Percentiles rank a stretch among this genome's conserved stretches.
Evolutionary conservation across 92 coral and sea anemone genomes (phyloP).

Genomic region (Scolanthus callimorphus): DNA sequence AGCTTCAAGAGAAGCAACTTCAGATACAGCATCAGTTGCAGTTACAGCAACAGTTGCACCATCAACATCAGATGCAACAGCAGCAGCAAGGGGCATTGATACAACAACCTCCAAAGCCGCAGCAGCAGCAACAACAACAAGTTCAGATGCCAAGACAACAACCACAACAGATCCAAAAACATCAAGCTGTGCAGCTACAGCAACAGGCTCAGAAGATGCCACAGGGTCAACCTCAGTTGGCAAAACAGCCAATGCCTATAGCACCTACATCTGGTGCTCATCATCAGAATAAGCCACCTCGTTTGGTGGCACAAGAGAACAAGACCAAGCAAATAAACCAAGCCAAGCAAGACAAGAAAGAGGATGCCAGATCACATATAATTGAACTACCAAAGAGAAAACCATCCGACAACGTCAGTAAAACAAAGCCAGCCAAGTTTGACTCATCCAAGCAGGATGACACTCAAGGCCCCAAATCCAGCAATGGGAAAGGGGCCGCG

Average conservation of each 20-base stretch:
- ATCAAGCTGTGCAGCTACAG: conserved; percentile 13
- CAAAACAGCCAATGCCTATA: conserved; percentile 22
- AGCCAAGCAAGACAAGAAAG: conserved; percentile 54
- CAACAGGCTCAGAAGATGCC: background rate
- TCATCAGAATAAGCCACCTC: conserved; percentile 35
- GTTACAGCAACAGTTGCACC: background rate
- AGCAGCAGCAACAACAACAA: conserved; percentile 34
- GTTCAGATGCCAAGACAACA: conserved; percentile 15
- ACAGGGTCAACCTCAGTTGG: conserved; percentile 5
- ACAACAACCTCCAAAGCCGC: conserved; percentile 14
- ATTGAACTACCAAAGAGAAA: conserved; percentile 57
- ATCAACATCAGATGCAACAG: conserved; percentile 4
- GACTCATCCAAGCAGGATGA: conserved; percentile 54
- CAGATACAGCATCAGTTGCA: background rate
- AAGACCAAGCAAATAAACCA: conserved; percentile 58
- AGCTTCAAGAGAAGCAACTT: background rate
- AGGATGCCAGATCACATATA: conserved; percentile 53
- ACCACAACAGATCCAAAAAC: background rate
- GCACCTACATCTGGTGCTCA: conserved; percentile 37
- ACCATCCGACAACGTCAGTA: conserved; percentile 52
- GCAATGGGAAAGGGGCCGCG: conserved; percentile 56
- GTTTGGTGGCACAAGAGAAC: conserved; percentile 42
- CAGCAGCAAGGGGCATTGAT: conserved; percentile 11
- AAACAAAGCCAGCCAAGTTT: conserved; percentile 64
- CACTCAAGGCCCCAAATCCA: conserved; percentile 22